A percentile compares a stretch with the other conserved stretches of the same genome.
Evolutionary conservation across 2,888 invertebrate genomes (phyloP).

Genomic region (Trachelus iudaicus): DNA sequence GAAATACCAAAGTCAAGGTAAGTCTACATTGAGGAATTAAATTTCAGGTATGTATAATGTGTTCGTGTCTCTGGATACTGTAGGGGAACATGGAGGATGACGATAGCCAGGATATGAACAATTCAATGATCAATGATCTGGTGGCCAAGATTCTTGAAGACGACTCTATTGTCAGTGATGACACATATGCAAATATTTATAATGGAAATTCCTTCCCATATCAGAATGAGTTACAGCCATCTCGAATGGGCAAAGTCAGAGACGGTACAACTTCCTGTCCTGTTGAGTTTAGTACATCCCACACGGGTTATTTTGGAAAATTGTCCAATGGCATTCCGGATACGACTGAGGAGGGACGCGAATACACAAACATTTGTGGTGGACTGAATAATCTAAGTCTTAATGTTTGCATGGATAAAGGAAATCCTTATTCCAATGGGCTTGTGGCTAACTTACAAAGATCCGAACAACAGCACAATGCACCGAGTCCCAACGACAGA

Average conservation of each 20-base stretch:
- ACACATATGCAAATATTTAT: constrained; percentile 45
- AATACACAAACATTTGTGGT: constrained; percentile 47
- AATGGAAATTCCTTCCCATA: constrained; percentile 39
- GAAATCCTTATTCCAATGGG: constrained; percentile 43
- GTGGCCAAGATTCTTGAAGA: constrained; percentile 76
- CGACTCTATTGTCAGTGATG: constrained; percentile 62
- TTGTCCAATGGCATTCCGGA: constrained; percentile 21
- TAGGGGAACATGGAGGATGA: constrained; percentile 58
- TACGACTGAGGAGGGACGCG: constrained; percentile 41
- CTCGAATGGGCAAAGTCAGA: constrained; percentile 28
- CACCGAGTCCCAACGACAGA: constrained; percentile 28
- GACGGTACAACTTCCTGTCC: constrained; percentile 24
- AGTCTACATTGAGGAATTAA: constrained; percentile 7
- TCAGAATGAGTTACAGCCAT: constrained; percentile 4
- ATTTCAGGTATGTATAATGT: background rate
- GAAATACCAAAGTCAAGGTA: constrained; percentile 45
- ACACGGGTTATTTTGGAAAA: constrained; percentile 33
- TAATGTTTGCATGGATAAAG: constrained; percentile 41
- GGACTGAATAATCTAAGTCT: constrained; percentile 47
- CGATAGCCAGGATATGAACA: constrained; percentile 64
- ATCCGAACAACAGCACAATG: constrained; percentile 14
- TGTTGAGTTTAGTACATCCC: constrained; percentile 28
- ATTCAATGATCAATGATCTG: constrained; percentile 74
- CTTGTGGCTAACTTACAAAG: constrained; percentile 28
- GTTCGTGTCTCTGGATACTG: background rate